Evolutionary conservation across 2,113 vertebrate species (phyloP).

Genomic region (Tragelaphus buxtoni): DNA sequence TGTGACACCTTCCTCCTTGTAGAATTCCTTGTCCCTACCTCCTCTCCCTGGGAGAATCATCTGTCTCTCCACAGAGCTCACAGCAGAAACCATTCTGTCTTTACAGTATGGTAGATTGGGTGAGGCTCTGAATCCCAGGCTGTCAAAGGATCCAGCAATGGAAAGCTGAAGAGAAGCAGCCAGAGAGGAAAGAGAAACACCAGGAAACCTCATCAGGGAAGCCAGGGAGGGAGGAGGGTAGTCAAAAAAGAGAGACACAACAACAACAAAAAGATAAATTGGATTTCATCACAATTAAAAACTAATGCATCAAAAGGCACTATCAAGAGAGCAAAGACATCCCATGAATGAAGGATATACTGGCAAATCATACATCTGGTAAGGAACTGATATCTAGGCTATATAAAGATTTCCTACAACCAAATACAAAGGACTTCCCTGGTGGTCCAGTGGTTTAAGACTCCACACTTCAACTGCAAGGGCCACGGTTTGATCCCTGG

Average conservation of each 20-base stretch:
- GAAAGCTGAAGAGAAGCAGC: not conserved
- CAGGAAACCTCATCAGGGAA: not conserved
- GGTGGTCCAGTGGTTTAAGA: not conserved
- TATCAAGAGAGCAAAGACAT: not conserved
- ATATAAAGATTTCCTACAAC: not conserved
- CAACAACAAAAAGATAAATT: not conserved
- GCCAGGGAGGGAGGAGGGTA: not conserved
- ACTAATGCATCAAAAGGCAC: not conserved
- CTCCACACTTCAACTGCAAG: fast-evolving
- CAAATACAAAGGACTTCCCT: not conserved
- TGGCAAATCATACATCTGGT: not conserved
- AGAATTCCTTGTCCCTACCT: not conserved
- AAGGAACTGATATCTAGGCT: not conserved
- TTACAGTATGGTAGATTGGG: not conserved
- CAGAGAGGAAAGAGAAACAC: not conserved
- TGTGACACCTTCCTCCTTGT: not conserved
- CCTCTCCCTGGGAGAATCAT: not conserved
- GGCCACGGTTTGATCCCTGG: fast-evolving
- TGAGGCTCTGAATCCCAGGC: not conserved
- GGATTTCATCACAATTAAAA: not conserved
- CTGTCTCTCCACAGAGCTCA: not conserved
- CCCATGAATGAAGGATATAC: not conserved
- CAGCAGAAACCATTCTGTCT: not conserved
- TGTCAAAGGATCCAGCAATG: not conserved
- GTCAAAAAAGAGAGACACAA: not conserved